Base-by-base conservation (phyloP, 1,140 invertebrate genomes). In the Vollenhovia emeryi region DNA sequence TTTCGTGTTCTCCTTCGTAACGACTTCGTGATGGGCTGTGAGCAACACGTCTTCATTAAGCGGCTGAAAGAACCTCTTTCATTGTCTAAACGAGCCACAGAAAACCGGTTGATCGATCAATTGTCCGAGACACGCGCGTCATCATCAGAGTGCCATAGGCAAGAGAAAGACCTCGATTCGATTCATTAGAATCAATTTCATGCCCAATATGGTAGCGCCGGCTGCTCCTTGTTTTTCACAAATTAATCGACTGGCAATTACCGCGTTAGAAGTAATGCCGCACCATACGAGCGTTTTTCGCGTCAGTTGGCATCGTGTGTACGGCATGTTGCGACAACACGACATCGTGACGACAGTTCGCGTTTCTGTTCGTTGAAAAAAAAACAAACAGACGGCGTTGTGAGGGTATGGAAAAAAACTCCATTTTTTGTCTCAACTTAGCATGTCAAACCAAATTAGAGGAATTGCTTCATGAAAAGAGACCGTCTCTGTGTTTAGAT, bases 181-280 rank as follows among this genome's bases (percentile, higher is more conserved):
- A 90, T 86, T 89, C 79, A 75, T 91, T 87, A 84, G 64, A 85
- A 91, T 90, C 90, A 87, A 91, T 91, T 91, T 91, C 82, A 87
- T 86, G 89, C 59, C 80, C 85, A 87, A 86, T 90, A 87, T 90
- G 89, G 89, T 9, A 57, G 84, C 48, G 74, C 83, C 87, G 85
- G 84, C 90, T 90, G 83, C 68, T 88, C 66, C 86, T 88, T 89
- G 71, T 91, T 87, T 88, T 85, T 87, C 68, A 85, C 84, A 93
- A 93, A 94, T 94, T 94, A 94, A 94, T 94, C 87, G 91, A 82
- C 75, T 43, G 15, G 13, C 91, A 86, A 93, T 94, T 93, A 93
- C 78, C 86, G 74, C 55, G 86, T 94, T 93, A 92, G 87, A 87
- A 85, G 86, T 84, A 57, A 87, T 43, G 33, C 40, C 24, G 71